A percentile compares a stretch with the other conserved stretches of the same genome.
These are phyloP conservation scores for Tiliacea aurago DNA, from an alignment of 2,888 invertebrate genomes.

Conservation along the genomic window DNA sequence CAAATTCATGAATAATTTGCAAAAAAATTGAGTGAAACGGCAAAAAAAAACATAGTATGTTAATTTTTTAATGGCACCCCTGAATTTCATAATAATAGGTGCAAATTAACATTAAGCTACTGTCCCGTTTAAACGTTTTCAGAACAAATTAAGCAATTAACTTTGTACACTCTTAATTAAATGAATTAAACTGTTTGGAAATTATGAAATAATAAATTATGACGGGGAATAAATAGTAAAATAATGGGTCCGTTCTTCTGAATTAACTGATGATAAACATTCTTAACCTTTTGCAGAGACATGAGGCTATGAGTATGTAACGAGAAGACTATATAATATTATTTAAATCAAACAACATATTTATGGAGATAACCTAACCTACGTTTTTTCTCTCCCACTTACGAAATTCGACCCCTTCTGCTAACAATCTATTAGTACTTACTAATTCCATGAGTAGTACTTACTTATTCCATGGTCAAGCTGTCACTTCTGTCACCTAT, in stretches of 20 bases:
- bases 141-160: constrained; percentile 24
- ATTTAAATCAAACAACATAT: background rate
- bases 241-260: background rate
- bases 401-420: no score
- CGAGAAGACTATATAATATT: background rate
- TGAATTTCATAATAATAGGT: constrained; percentile 43
- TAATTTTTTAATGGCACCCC: constrained; percentile 55
- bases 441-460: no score
- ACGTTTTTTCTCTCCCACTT: no score
- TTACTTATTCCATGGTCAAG: no score
- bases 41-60: constrained; percentile 37
- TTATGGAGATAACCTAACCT: background rate
- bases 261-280: background rate
- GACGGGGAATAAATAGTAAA: background rate
- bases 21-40: constrained; percentile 24
- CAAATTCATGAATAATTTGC: constrained; percentile 59
- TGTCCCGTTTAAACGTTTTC: constrained; percentile 15
- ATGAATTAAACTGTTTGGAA: background rate
- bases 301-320: background rate
- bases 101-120: constrained; percentile 46
- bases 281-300: background rate
- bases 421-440: no score
- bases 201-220: background rate
- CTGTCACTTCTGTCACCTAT: no score
- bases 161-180: constrained; percentile 30